Conservation (phyloP, 1,140 invertebrate species). For the Conus ventricosus region DNA sequence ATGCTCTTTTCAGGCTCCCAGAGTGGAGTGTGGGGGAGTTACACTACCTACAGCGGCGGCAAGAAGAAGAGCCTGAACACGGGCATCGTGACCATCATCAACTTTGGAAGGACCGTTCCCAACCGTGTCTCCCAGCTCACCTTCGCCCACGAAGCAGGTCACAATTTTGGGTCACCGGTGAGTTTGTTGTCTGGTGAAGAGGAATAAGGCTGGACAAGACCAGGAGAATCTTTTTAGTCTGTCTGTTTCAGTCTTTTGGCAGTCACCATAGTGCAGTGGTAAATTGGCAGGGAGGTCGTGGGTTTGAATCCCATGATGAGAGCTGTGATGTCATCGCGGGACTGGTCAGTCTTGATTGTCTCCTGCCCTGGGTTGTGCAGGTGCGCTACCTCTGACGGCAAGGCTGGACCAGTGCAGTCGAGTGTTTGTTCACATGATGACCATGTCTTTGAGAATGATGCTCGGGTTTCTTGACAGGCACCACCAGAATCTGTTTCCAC, state of each 20-base stretch:
- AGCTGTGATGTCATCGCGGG: no score
- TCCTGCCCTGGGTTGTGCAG: no score
- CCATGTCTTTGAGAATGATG: no score
- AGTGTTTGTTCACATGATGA: no score
- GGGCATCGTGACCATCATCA: constrained; percentile 99
- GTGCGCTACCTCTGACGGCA: no score
- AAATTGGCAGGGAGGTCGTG: not conserved
- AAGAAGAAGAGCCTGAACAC: constrained; percentile 89
- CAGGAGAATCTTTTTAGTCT: not conserved
- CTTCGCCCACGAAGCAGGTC: constrained; percentile 98
- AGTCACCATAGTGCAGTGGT: no score
- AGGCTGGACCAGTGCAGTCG: no score
- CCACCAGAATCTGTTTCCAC: no score
- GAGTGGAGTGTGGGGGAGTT: constrained; percentile 98
- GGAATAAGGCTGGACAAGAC: no score
- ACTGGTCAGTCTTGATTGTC: no score
- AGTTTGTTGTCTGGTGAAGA: constrained; percentile 20
- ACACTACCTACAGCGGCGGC: constrained; percentile 72
- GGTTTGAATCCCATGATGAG: no score
- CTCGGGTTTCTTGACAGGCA: no score
- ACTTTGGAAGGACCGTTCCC: constrained; percentile 95
- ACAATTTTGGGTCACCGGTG: constrained; percentile 94
- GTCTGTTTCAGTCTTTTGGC: not conserved
- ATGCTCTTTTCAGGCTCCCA: constrained; percentile 83
- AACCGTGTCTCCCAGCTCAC: constrained; percentile 98